phyloP scores from a whole-genome alignment of 53 echinoderm and acorn worm species.

The Crossaster papposus region DNA sequence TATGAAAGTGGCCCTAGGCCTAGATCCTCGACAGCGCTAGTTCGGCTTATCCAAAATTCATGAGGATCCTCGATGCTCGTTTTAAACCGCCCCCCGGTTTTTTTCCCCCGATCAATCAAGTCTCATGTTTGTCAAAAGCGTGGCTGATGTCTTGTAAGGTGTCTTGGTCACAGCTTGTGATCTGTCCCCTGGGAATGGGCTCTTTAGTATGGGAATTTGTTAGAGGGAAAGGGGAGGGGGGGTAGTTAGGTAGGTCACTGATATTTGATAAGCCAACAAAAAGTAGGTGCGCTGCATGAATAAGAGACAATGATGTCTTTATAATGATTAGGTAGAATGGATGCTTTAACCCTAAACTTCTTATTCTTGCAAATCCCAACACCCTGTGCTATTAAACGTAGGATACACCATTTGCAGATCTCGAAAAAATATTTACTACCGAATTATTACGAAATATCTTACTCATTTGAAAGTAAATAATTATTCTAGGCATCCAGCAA shows the following conservation, averaged over 20 bases:
- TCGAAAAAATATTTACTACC: too few relatives aligned
- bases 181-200: background rate
- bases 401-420: too few relatives aligned
- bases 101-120: conserved; percentile 10
- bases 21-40: background rate
- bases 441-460: too few relatives aligned
- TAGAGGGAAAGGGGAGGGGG: background rate
- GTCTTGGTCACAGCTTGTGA: conserved; percentile 4
- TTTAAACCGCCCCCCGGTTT: background rate
- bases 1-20: too few relatives aligned
- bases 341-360: too few relatives aligned
- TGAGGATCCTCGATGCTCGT: background rate
- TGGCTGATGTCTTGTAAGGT: background rate
- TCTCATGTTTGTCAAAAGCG: background rate
- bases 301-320: background rate
- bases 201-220: background rate
- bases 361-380: too few relatives aligned
- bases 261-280: background rate
- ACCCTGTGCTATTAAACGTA: too few relatives aligned
- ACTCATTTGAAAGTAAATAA: too few relatives aligned
- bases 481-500: too few relatives aligned
- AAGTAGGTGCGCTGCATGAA: background rate
- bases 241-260: background rate
- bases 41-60: background rate
- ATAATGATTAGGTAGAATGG: background rate